A percentile compares a stretch with the other conserved stretches of the same genome.
phyloP scores from a whole-genome alignment of 2,888 invertebrate genomes.

The Eupithecia subumbrata region DNA sequence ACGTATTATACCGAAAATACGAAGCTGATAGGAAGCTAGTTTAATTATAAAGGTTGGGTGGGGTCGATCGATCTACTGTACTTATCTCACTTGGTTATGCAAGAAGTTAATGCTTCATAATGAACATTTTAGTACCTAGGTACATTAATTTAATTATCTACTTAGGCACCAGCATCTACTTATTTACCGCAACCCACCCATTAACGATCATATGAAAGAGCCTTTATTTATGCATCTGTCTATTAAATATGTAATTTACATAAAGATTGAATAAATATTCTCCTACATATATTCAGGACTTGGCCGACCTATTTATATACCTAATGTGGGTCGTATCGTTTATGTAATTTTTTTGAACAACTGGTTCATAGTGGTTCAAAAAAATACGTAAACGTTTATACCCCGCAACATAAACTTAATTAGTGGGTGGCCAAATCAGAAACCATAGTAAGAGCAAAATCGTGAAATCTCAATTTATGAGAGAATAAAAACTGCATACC shows the following conservation, averaged over 20 bases:
- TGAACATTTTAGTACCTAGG: background rate
- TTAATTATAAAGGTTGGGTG: background rate
- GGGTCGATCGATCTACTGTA: background rate
- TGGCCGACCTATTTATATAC: background rate
- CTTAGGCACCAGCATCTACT: background rate
- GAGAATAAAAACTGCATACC: no score
- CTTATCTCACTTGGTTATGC: background rate
- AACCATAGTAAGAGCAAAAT: no score
- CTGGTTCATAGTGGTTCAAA: no score
- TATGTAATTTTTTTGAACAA: no score
- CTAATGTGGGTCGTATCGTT: no score
- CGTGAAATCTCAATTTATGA: no score
- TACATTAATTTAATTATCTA: conserved; percentile 1
- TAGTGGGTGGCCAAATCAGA: no score
- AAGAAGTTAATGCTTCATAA: background rate
- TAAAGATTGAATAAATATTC: background rate
- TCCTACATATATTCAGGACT: background rate
- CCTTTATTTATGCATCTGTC: background rate
- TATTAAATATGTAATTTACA: background rate
- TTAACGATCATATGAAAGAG: background rate
- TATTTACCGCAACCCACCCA: background rate
- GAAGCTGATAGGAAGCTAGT: background rate
- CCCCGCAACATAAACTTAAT: background rate
- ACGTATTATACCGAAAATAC: no score
- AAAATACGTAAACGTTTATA: background rate